These are phyloP conservation scores for Meiosimyza decipiens DNA, from an alignment of 2,888 invertebrate genomes.

Conservation along the genomic window DNA sequence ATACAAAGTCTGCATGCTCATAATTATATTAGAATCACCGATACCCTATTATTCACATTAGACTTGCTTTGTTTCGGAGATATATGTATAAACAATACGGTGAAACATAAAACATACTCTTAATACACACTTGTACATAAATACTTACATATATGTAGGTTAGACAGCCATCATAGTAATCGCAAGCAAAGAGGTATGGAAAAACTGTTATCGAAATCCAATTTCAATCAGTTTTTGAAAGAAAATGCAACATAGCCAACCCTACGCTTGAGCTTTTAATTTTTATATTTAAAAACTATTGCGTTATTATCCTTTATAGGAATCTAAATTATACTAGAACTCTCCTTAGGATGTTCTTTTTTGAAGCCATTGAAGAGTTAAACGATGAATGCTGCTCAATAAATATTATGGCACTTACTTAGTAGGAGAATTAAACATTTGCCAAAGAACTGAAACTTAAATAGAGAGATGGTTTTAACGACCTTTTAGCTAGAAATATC, in stretches of 20 bases:
- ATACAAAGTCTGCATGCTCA: slow-evolving; percentile 36
- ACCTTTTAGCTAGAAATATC: not conserved
- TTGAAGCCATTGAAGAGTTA: not conserved
- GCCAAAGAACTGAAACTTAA: not conserved
- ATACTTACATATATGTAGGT: not conserved
- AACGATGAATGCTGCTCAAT: not conserved
- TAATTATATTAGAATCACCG: slow-evolving; percentile 20
- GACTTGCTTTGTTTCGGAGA: slow-evolving; percentile 30
- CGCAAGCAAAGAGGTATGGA: slow-evolving; percentile 11
- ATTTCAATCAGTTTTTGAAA: no score
- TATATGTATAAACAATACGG: slow-evolving; percentile 27
- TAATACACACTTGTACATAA: not conserved
- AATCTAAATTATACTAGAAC: not conserved
- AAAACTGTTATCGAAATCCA: not conserved
- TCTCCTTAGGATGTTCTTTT: not conserved
- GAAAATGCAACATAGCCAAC: no score
- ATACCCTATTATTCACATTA: slow-evolving; percentile 4
- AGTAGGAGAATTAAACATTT: slow-evolving; percentile 24
- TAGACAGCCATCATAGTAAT: slow-evolving; percentile 11
- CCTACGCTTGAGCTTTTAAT: not conserved
- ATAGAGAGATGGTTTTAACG: slow-evolving; percentile 1
- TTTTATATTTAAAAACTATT: not conserved
- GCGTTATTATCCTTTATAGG: not conserved
- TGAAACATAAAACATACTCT: not conserved
- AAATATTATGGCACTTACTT: slow-evolving; percentile 25